These are phyloP conservation scores for Heliconius erato DNA, from an alignment of 2,888 invertebrate species.

Conservation along the genomic window DNA sequence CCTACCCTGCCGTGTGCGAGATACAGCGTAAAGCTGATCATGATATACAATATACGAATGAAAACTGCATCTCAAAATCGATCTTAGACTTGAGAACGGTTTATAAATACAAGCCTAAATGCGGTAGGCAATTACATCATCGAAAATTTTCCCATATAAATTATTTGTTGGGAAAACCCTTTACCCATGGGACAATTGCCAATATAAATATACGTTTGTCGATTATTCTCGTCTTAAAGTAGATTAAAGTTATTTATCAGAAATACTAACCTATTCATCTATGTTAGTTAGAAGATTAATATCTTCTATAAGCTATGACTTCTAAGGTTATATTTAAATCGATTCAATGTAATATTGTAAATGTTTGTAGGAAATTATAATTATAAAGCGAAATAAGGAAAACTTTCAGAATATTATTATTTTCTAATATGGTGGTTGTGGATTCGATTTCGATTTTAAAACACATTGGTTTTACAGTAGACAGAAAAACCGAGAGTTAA, in stretches of 20 bases:
- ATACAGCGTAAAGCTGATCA: too few relatives aligned
- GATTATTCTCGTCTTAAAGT: slow-evolving; percentile 25
- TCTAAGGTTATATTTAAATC: not conserved
- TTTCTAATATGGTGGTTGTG: not conserved
- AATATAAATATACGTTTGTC: slow-evolving; percentile 45
- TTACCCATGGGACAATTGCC: slow-evolving; percentile 48
- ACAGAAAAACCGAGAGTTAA: too few relatives aligned
- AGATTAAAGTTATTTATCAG: slow-evolving; percentile 2
- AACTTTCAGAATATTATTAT: not conserved
- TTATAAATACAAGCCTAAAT: not conserved
- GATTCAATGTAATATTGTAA: not conserved
- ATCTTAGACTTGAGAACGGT: too few relatives aligned
- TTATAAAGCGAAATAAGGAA: not conserved
- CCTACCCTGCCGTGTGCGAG: too few relatives aligned
- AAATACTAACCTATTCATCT: slow-evolving; percentile 15
- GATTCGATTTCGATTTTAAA: not conserved
- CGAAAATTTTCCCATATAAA: slow-evolving; percentile 49
- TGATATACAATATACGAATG: too few relatives aligned
- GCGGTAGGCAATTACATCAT: slow-evolving; percentile 23
- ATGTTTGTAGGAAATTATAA: not conserved
- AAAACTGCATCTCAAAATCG: too few relatives aligned
- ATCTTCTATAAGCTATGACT: not conserved
- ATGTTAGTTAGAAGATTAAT: slow-evolving; percentile 7
- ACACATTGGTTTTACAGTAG: too few relatives aligned
- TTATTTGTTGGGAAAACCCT: slow-evolving; percentile 43